phyloP scores from a whole-genome alignment of 2,888 invertebrate species.

The Amblyjoppa proteus region DNA sequence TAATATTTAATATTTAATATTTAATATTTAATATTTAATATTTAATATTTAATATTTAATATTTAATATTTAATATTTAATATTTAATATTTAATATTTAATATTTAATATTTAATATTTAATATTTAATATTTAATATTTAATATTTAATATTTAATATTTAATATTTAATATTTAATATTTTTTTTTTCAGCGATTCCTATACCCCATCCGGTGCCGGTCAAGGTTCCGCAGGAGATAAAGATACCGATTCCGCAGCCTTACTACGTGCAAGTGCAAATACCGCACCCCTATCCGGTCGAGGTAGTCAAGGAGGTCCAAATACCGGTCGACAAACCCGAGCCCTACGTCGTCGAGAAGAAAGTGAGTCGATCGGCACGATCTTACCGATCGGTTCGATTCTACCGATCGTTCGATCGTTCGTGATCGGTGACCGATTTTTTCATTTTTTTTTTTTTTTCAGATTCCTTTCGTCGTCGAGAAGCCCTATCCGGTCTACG shows the following conservation, averaged over 20 bases:
- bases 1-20: too few species aligned
- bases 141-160: too few species aligned
- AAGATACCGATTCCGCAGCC: slow-evolving; percentile 87
- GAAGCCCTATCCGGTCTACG: slow-evolving; percentile 87
- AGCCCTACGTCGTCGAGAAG: slow-evolving; percentile 87
- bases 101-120: too few species aligned
- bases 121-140: too few species aligned
- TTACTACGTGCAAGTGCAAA: slow-evolving; percentile 86
- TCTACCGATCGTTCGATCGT: not conserved
- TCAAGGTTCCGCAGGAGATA: slow-evolving; percentile 86
- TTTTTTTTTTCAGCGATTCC: slow-evolving; percentile 84
- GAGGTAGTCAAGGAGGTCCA: slow-evolving; percentile 87
- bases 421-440: slow-evolving; percentile 13
- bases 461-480: slow-evolving; percentile 87
- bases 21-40: too few species aligned
- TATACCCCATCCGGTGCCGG: slow-evolving; percentile 87
- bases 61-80: too few species aligned
- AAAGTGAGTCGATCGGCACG: slow-evolving; percentile 81
- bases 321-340: slow-evolving; percentile 87
- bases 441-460: slow-evolving; percentile 5
- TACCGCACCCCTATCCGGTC: slow-evolving; percentile 83
- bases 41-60: too few species aligned
- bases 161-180: too few species aligned
- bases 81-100: too few species aligned
- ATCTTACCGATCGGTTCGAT: too few species aligned